Evolutionary conservation across 1,140 invertebrate genomes (phyloP), one percentile per base, ranked within the genome.

Genomic region (Lineus longissimus): DNA sequence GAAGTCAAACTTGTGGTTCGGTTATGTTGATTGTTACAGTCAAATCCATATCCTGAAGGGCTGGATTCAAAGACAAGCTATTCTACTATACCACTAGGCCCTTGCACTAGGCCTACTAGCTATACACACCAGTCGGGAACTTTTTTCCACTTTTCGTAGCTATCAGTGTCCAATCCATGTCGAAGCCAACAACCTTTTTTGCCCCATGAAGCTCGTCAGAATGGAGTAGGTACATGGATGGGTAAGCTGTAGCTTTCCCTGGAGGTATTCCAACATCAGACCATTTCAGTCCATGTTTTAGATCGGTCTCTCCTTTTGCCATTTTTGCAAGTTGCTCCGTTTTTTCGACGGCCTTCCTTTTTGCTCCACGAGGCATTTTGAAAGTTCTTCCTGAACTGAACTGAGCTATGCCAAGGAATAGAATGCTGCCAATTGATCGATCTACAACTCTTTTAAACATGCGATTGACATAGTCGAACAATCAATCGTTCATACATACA

Each of bases 161-260:
- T 25, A 80, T 77, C 19, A 80, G 71, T 1, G 78, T 80, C 30
- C 76, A 77, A 64, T 80, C 78, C 4, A 80, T 76, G 57, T 79
- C 76, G 63, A 77, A 77, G 4, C 70, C 70, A 13, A 69, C 73
- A 13, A 77, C 62, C 67, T 76, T 77, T 17, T 45, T 36, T 27
- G 55, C 55, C 1, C 74, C 73, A 19, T 67, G 66, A 17, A 76
- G 61, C 17, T 62, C 59, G 23, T 71, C 66, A 2, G 74, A 73
- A 25, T 56, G 33, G 33, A 36, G 33, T 15, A 36, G 33, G 15
- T 36, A 36, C 33, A 36, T 36, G 15, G 33, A 36, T 36, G 33
- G 33, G 15, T 7, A 36, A 7, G 33, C 15, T 36, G 33, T 36
- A 15, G 33, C 33, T 36, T 36, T 36, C 15, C 33, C 33, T 7